Evolutionary conservation across 2,797 vertebrate species (phyloP).

Genomic region (Kryptopterus vitreolus): DNA sequence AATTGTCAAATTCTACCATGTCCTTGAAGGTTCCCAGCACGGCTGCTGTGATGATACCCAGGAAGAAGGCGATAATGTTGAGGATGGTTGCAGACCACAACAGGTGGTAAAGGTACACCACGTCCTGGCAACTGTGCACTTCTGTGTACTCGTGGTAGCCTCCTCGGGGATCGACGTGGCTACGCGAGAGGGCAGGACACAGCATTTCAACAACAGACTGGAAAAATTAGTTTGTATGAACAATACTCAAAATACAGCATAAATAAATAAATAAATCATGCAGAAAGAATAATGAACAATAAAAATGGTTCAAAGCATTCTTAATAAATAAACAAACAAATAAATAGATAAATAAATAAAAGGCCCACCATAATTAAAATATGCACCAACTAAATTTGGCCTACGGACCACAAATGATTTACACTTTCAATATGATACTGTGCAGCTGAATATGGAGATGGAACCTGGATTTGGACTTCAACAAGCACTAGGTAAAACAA

Average conservation of each 20-base stretch:
- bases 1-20: slow-evolving; percentile 77
- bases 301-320: too few relatives aligned
- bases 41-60: slow-evolving; percentile 96
- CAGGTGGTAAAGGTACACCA: slow-evolving; percentile 94
- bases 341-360: slow-evolving; percentile 26
- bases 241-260: slow-evolving; percentile 22
- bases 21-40: slow-evolving; percentile 97
- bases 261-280: slow-evolving; percentile 34
- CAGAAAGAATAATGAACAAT: slow-evolving; percentile 36
- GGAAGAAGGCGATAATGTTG: slow-evolving; percentile 92
- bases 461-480: slow-evolving; percentile 56
- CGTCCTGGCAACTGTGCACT: slow-evolving; percentile 94
- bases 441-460: slow-evolving; percentile 31
- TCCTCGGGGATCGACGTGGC: slow-evolving; percentile 78
- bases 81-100: slow-evolving; percentile 95
- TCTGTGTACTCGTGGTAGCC: slow-evolving; percentile 97
- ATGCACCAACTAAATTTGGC: slow-evolving; percentile 46
- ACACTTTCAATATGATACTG: not conserved
- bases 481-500: too few relatives aligned
- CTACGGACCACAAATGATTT: slow-evolving; percentile 2
- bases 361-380: slow-evolving; percentile 45
- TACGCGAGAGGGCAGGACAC: slow-evolving; percentile 65
- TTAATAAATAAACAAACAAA: slow-evolving; percentile 36
- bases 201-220: slow-evolving; percentile 42
- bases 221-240: slow-evolving; percentile 16